Evolutionary conservation across 2,797 vertebrate species (phyloP).

Genomic region (Scleropages formosus): DNA sequence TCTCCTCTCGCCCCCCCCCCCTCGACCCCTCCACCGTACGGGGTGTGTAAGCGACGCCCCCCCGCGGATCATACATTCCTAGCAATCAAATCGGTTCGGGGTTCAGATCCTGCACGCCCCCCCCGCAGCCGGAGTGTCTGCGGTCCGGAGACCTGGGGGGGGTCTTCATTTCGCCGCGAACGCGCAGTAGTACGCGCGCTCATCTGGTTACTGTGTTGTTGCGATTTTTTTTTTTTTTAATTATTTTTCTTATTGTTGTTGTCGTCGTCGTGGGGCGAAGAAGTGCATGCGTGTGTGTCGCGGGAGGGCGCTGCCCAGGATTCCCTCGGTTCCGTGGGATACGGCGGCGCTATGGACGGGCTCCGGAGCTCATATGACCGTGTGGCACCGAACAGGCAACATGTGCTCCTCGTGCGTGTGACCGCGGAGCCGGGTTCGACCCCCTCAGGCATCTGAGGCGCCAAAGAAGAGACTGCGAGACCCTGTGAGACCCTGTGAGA

Average conservation of each 20-base stretch:
- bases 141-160: too few relatives aligned
- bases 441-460: conserved; percentile 57
- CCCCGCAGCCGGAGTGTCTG: too few relatives aligned
- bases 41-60: conserved; percentile 37
- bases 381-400: conserved; percentile 53
- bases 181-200: too few relatives aligned
- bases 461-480: conserved; percentile 51
- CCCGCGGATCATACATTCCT: conserved; percentile 1
- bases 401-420: conserved; percentile 60
- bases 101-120: too few relatives aligned
- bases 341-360: conserved; percentile 32
- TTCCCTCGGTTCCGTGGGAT: too few relatives aligned
- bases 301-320: too few relatives aligned
- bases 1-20: conserved; percentile 54
- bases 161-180: too few relatives aligned
- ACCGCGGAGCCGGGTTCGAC: conserved; percentile 47
- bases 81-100: background rate
- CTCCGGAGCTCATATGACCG: conserved; percentile 33
- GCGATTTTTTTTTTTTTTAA: too few relatives aligned
- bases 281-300: too few relatives aligned
- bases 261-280: conserved; percentile 3
- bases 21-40: conserved; percentile 50
- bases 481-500: conserved; percentile 33
- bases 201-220: too few relatives aligned
- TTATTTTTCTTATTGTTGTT: conserved; percentile 32